Evolutionary conservation across 2,113 vertebrate species (phyloP).

Genomic region (Micronycteris hirsuta): DNA sequence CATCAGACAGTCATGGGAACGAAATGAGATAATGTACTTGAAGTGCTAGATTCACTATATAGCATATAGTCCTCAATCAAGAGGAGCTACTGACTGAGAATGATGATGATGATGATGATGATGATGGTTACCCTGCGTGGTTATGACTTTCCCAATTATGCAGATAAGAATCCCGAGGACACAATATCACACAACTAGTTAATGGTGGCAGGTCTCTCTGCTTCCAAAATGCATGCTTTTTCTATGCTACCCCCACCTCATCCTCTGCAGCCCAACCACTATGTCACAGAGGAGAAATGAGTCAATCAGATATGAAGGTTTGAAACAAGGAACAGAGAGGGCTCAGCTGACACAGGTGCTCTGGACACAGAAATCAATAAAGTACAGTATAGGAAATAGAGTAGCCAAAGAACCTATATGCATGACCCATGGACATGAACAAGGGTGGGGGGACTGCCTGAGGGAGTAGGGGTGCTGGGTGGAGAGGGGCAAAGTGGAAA

Average conservation of each 20-base stretch:
- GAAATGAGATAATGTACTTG: background rate
- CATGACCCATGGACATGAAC: too few relatives aligned
- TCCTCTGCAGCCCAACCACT: background rate
- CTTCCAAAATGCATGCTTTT: background rate
- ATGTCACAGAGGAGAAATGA: background rate
- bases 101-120: background rate
- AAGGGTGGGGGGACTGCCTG: too few relatives aligned
- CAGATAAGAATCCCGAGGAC: background rate
- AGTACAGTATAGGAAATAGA: too few relatives aligned
- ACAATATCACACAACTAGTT: background rate
- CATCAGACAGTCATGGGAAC: background rate
- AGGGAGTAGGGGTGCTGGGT: too few relatives aligned
- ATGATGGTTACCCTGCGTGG: background rate
- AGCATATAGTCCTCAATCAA: background rate
- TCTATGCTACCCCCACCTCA: too few relatives aligned
- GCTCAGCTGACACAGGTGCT: background rate
- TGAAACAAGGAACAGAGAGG: background rate
- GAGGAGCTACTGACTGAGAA: background rate
- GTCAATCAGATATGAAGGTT: background rate
- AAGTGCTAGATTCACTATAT: background rate
- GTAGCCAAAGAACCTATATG: too few relatives aligned
- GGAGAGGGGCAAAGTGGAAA: too few relatives aligned
- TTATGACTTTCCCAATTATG: background rate
- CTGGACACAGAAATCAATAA: background rate
- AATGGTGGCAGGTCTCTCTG: background rate